A percentile compares a stretch with the other conserved stretches of the same genome.
These are phyloP conservation scores for Mustela nigripes DNA, from an alignment of 2,113 vertebrate genomes.

Conservation along the genomic window DNA sequence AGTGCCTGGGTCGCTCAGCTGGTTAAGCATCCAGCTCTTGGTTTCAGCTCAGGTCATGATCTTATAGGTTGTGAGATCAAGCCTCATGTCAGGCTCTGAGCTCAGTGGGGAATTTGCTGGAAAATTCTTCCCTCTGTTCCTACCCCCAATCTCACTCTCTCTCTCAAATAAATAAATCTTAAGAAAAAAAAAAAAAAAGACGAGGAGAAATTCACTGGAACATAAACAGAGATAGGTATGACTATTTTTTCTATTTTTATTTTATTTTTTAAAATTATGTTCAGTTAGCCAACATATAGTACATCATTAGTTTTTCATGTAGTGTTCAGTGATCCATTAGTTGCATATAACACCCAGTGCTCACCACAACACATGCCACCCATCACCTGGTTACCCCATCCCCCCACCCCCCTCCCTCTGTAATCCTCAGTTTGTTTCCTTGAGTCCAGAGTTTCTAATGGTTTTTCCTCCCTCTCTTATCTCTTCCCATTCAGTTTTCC, in stretches of 20 bases:
- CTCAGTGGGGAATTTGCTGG: neutral
- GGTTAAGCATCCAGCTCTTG: neutral
- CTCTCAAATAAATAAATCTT: neutral
- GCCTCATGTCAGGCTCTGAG: neutral
- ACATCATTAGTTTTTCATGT: too few species aligned
- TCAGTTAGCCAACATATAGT: too few species aligned
- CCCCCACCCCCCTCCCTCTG: too few species aligned
- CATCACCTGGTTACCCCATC: too few species aligned
- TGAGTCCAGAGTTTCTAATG: too few species aligned
- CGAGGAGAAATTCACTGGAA: neutral
- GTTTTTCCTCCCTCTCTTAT: too few species aligned
- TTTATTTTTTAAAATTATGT: too few species aligned
- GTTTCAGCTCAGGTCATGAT: neutral
- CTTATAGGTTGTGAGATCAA: neutral
- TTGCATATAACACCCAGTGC: too few species aligned
- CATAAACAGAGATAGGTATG: neutral
- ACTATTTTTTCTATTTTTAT: neutral
- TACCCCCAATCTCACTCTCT: neutral
- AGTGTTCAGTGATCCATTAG: too few species aligned
- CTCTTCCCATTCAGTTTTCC: too few species aligned
- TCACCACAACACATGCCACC: too few species aligned
- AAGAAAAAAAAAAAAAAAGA: neutral
- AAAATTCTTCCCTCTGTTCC: neutral
- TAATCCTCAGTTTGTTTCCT: too few species aligned
- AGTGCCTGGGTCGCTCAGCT: neutral